Evolutionary conservation across 2,113 vertebrate genomes (phyloP), one percentile per base, ranked within the genome.

Genomic region (Tympanuchus pallidicinctus): DNA sequence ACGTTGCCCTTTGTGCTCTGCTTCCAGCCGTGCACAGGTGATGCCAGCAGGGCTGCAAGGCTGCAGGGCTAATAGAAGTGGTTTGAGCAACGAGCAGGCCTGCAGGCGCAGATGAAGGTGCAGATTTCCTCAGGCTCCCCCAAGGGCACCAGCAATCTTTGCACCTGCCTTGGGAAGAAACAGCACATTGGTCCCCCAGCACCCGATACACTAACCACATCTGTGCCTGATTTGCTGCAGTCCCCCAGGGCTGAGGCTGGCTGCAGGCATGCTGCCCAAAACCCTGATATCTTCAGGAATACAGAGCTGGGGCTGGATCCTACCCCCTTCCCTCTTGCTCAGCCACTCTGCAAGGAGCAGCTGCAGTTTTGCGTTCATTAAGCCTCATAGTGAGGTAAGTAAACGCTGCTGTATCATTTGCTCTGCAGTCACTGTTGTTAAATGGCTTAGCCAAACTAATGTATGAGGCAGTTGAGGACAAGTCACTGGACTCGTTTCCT

Each of bases 151-250:
- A 64, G 43, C n/a, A 59, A 10, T 60, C 60, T 74, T 54, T 61
- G 32, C 38, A 43, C 11, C 57, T 80, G 36, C 60, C 71, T 86
- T 82, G 38, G 66, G 50, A 47, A 64, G 30, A 42, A 67, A 20
- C 8, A 32, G 40, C n/a, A 9, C 3, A 7, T 56, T 47, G 28
- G 21, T 9, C 45, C 19, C 10, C 16, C 50, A 66, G 28, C 67
- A 57, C 34, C n/a, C 5, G 15, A 30, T 50, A 5, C 1, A 1
- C 17, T 56, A 4, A 5, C 54, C 16, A 16, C 48, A 9, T 48
- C 34, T 6, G 2, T 18, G 34, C 0, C 0, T 0, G 0, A 4
- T 38, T 47, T 70, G 59, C 67, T n/a, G 40, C 34, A 48, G 34
- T 50, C 70, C 32, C 43, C 76, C 5, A 28, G 40, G n/a, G n/a